Evolutionary conservation across 2,113 vertebrate species (phyloP).

Genomic region (Triplophysa tibetana): DNA sequence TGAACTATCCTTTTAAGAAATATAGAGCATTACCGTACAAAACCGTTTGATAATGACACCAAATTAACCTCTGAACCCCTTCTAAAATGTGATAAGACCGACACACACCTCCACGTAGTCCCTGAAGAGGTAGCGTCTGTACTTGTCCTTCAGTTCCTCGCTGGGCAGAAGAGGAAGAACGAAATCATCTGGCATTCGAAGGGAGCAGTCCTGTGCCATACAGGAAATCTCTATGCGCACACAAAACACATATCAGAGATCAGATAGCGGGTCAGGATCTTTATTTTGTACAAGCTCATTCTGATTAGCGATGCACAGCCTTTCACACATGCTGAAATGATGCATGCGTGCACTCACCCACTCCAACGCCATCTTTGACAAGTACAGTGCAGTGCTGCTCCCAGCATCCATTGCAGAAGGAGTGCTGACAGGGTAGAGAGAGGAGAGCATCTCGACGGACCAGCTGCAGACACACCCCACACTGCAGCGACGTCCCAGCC

Average conservation of each 20-base stretch:
- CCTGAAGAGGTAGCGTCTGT: constrained; percentile 99
- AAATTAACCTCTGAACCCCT: no score
- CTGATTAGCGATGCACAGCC: constrained; percentile 18
- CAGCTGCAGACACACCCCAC: constrained; percentile 96
- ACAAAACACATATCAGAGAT: constrained; percentile 41
- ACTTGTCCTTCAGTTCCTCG: constrained; percentile 98
- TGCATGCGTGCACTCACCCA: constrained; percentile 79
- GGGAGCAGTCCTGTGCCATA: constrained; percentile 97
- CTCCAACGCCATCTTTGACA: constrained; percentile 95
- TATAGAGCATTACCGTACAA: no score
- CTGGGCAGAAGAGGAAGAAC: constrained; percentile 93
- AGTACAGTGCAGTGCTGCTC: constrained; percentile 98
- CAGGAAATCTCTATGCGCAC: constrained; percentile 87
- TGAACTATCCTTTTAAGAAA: no score
- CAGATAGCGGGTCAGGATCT: neutral
- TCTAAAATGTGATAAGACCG: neutral
- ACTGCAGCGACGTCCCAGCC: constrained; percentile 86
- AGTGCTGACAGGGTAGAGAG: constrained; percentile 94
- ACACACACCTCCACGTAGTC: constrained; percentile 90
- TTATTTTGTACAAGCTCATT: neutral
- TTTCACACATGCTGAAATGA: neutral
- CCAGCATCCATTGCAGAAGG: constrained; percentile 98
- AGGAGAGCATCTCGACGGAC: constrained; percentile 92
- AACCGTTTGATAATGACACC: no score
- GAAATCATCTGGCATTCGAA: constrained; percentile 94